A percentile compares a stretch with the other conserved stretches of the same genome.
These are phyloP conservation scores for Orchesellides sinensis DNA, from an alignment of 2,888 invertebrate species.

Conservation along the genomic window DNA sequence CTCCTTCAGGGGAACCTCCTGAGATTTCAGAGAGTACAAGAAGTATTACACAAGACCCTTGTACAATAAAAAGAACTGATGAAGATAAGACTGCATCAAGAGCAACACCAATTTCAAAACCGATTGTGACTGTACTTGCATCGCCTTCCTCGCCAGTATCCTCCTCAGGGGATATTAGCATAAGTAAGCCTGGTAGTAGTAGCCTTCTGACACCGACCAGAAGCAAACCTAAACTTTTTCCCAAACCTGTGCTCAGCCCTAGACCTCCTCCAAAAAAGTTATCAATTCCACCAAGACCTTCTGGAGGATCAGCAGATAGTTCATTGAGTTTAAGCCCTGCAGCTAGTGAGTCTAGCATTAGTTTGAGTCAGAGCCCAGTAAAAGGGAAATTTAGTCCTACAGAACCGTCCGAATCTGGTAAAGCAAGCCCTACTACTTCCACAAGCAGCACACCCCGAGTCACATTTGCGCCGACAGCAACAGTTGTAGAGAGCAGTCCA, in stretches of 20 bases:
- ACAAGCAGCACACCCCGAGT: slow-evolving; percentile 31
- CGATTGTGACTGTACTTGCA: not conserved
- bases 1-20: slow-evolving; percentile 35
- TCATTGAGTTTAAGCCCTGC: slow-evolving; percentile 57
- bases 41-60: slow-evolving; percentile 26
- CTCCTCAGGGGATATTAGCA: not conserved
- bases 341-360: slow-evolving; percentile 53
- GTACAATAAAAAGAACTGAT: slow-evolving; percentile 35
- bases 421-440: slow-evolving; percentile 27
- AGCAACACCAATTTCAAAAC: not conserved
- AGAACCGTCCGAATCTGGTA: slow-evolving; percentile 43
- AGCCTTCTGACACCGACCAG: slow-evolving; percentile 57
- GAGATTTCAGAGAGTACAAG: slow-evolving; percentile 30
- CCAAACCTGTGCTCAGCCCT: slow-evolving; percentile 59
- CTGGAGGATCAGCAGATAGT: slow-evolving; percentile 51
- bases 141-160: slow-evolving; percentile 31
- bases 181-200: too few relatives aligned
- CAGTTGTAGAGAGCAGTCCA: slow-evolving; percentile 64
- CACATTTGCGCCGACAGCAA: slow-evolving; percentile 61
- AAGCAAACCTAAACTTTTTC: slow-evolving; percentile 57
- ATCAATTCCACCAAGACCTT: slow-evolving; percentile 47
- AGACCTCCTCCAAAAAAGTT: slow-evolving; percentile 55
- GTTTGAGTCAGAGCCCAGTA: slow-evolving; percentile 45
- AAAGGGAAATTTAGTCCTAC: slow-evolving; percentile 53
- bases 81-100: slow-evolving; percentile 3